These are phyloP conservation scores for Rhynchonycteris naso DNA, from an alignment of 2,797 vertebrate species.

Conservation along the genomic window DNA sequence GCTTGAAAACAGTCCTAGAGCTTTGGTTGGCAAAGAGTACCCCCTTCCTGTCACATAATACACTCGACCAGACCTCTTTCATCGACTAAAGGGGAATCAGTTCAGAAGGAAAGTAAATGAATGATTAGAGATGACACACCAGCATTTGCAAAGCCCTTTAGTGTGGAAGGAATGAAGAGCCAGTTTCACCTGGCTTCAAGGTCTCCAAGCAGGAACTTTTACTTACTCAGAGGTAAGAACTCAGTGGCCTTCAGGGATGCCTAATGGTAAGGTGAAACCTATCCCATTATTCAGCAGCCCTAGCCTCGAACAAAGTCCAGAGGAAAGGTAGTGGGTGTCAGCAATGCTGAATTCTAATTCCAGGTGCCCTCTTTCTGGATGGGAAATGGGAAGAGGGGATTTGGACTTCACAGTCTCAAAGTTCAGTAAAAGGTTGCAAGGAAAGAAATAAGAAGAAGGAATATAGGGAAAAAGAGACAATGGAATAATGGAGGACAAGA, in stretches of 20 bases:
- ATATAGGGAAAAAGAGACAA: background rate
- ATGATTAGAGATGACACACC: background rate
- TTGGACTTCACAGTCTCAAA: background rate
- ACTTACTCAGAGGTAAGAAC: background rate
- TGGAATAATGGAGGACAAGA: background rate
- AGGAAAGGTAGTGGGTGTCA: background rate
- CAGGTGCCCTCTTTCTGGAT: background rate
- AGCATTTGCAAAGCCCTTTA: background rate
- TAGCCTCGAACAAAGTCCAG: background rate
- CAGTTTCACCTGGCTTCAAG: background rate
- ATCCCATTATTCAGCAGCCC: background rate
- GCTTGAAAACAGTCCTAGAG: background rate
- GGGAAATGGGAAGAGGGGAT: background rate
- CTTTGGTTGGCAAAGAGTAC: background rate
- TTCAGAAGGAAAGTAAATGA: background rate
- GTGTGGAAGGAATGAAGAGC: rapidly evolving
- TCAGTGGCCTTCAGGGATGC: background rate
- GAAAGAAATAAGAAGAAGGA: background rate
- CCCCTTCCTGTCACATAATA: background rate
- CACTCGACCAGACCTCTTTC: background rate
- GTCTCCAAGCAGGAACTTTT: background rate
- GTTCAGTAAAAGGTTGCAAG: background rate
- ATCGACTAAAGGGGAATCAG: background rate
- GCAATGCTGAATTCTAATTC: background rate
- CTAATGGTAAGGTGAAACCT: background rate